Evolutionary conservation across 2,797 vertebrate species (phyloP), one percentile per base, ranked within the genome.

Genomic region (Amniataba percoides): DNA sequence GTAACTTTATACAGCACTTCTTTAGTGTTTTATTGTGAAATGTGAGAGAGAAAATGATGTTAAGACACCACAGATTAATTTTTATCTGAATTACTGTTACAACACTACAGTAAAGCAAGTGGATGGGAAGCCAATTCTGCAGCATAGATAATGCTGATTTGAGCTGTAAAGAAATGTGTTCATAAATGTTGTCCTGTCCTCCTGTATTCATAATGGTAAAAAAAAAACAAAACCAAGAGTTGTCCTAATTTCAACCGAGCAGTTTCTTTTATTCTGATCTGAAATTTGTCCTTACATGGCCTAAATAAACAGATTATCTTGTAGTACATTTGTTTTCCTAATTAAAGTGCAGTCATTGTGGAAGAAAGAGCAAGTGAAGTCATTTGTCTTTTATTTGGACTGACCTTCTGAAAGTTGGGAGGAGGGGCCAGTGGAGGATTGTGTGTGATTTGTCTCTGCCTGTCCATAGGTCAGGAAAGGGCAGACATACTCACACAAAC

Each of bases 391-490:
- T 72, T 64, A 71, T 87, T 82, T 69, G 59, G 72, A 55, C 7
- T 88, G 83, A 89, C 87, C 83, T 85, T 88, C 68, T 82, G 27
- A 77, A 79, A 66, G 61, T 74, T 39, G 43, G 36, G 62, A 72
- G 74, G 81, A 60, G 65, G 60, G 58, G 31, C n/a, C 52, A 23
- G 40, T 1, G 2, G 53, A 36, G 60, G 62, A 39, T 1, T 4
- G 45, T 12, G 73, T 81, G 71, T n/a, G 52, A 88, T 90, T 86
- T 82, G 85, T 91, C 83, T 90, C 82, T 74, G 86, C 82, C 62
- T 87, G 84, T 82, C 78, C 15, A 39, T 49, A 72, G 85, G 83
- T 92, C 78, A 87, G 52, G 70, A 84, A 81, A 74, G 78, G 71
- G 14, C 75, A 62, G 6, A 3, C 21, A 31, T 34, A 45, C 39